Conservation (phyloP, 2,113 vertebrate genomes). For the Leptocoma aspasia region DNA sequence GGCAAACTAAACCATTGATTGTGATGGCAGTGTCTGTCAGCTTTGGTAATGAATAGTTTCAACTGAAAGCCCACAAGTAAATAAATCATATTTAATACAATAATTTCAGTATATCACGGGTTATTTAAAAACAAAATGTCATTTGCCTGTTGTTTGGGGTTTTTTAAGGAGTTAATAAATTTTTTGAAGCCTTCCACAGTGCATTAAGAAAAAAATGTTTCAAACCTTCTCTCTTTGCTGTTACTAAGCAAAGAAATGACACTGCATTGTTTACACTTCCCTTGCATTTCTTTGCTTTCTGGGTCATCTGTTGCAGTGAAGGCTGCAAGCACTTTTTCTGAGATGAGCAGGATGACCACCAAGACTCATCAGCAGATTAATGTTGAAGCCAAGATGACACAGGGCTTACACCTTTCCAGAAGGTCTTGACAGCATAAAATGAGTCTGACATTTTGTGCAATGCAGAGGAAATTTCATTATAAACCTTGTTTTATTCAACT, state of each 20-base stretch:
- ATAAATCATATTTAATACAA: not conserved
- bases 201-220: not conserved
- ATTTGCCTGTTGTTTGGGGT: rapidly evolving
- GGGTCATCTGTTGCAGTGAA: not conserved
- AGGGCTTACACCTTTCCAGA: not conserved
- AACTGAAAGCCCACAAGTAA: not conserved
- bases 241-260: not conserved
- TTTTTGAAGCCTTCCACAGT: not conserved
- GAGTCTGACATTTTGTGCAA: not conserved
- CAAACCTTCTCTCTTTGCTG: not conserved
- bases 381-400: not conserved
- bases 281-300: not conserved
- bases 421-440: not conserved
- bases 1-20: not conserved
- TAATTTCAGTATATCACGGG: not conserved
- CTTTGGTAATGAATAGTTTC: not conserved
- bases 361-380: not conserved
- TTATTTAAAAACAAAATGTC: not conserved
- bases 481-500: not conserved
- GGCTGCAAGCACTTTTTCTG: not conserved
- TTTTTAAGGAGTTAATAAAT: not conserved
- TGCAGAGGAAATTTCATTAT: not conserved
- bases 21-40: not conserved
- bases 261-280: not conserved
- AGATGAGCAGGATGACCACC: not conserved